phyloP scores from a whole-genome alignment of 2,797 vertebrate species.

The Hephaestus fuliginosus region DNA sequence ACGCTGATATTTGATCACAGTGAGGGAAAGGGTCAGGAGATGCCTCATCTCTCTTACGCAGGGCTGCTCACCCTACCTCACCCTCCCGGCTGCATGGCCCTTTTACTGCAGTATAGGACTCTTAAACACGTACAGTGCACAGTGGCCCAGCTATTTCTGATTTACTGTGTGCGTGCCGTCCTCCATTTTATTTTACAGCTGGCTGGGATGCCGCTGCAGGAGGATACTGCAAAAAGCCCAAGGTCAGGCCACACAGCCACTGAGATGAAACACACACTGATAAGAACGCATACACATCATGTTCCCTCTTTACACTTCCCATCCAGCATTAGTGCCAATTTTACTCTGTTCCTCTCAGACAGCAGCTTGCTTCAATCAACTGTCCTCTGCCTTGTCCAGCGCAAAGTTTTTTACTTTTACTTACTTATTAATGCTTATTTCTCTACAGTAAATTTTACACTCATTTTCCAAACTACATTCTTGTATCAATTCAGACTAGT shows the following conservation, averaged over 20 bases:
- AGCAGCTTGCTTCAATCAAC: constrained; percentile 20
- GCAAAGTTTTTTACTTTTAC: constrained; percentile 5
- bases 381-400: constrained; percentile 12
- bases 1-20: constrained; percentile 59
- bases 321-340: constrained; percentile 47
- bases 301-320: constrained; percentile 39
- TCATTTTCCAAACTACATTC: background rate
- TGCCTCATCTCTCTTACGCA: constrained; percentile 34
- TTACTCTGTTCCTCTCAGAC: constrained; percentile 18
- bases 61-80: constrained; percentile 29
- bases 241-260: constrained; percentile 79
- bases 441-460: background rate
- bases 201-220: constrained; percentile 78
- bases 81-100: constrained; percentile 41
- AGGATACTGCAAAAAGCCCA: constrained; percentile 80
- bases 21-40: constrained; percentile 42
- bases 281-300: constrained; percentile 56
- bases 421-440: background rate
- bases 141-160: constrained; percentile 77
- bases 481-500: background rate
- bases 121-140: constrained; percentile 72
- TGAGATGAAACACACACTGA: constrained; percentile 61
- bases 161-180: constrained; percentile 80
- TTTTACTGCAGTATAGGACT: constrained; percentile 73
- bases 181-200: constrained; percentile 87